A percentile compares a stretch with the other conserved stretches of the same genome.
These are phyloP conservation scores for Anolis sagrei DNA, from an alignment of 2,113 vertebrate species.

Conservation along the genomic window DNA sequence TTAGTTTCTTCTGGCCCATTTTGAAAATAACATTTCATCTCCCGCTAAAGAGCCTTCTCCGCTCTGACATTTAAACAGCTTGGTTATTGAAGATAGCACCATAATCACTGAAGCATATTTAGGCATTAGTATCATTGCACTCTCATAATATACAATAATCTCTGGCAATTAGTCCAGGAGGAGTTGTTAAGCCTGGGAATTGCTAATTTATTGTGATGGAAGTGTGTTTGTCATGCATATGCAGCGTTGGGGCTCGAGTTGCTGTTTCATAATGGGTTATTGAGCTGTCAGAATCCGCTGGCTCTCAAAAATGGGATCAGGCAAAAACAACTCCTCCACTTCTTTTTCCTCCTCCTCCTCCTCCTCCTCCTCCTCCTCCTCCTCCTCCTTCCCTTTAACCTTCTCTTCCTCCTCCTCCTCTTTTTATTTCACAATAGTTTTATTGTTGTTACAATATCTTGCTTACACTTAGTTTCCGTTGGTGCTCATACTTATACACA, in stretches of 20 bases:
- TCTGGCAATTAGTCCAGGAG: slow-evolving; percentile 76
- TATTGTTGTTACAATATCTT: no score
- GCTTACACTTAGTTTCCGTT: no score
- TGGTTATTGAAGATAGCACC: slow-evolving; percentile 71
- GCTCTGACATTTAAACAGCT: slow-evolving; percentile 75
- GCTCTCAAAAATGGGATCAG: neutral
- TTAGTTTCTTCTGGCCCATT: slow-evolving; percentile 62
- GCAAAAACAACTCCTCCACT: no score
- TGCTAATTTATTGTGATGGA: slow-evolving; percentile 73
- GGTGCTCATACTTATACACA: no score
- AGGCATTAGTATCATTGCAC: slow-evolving; percentile 74
- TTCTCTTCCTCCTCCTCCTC: no score
- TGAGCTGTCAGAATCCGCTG: neutral
- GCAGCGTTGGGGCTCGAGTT: slow-evolving; percentile 36
- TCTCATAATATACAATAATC: slow-evolving; percentile 77
- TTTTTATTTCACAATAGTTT: no score
- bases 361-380: no score
- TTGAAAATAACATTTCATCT: slow-evolving; percentile 73
- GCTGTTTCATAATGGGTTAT: neutral
- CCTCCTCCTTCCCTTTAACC: no score
- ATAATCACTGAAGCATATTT: slow-evolving; percentile 77
- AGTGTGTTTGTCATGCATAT: slow-evolving; percentile 68
- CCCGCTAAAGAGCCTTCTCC: slow-evolving; percentile 72
- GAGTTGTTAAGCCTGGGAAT: slow-evolving; percentile 74
- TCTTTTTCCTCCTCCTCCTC: no score